These are phyloP conservation scores for Donacobius atricapilla DNA, from an alignment of 2,113 vertebrate genomes.

Conservation along the genomic window DNA sequence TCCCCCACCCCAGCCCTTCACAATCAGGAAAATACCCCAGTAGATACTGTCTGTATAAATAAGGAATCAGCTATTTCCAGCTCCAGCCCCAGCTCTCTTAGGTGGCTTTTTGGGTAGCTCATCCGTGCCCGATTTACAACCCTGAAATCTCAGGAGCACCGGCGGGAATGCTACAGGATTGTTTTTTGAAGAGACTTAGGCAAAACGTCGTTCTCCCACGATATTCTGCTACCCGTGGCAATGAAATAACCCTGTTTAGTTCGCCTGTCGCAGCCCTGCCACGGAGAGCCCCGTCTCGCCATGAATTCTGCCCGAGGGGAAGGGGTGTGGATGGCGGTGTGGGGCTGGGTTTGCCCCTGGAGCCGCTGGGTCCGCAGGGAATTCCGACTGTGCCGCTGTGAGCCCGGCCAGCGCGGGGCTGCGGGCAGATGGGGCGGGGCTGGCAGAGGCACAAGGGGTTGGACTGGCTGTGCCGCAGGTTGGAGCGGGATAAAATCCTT, in stretches of 20 bases:
- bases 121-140: background rate
- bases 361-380: no score
- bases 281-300: no score
- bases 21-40: background rate
- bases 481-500: no score
- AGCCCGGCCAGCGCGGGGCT: no score
- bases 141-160: background rate
- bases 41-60: background rate
- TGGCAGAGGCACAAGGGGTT: no score
- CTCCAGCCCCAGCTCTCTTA: background rate
- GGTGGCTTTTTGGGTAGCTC: background rate
- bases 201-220: background rate
- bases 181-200: background rate
- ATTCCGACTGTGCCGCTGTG: no score
- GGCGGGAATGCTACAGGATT: background rate
- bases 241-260: background rate
- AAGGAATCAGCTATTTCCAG: background rate
- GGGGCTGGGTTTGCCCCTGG: no score
- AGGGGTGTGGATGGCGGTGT: no score
- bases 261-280: background rate
- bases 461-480: no score
- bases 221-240: accelerated
- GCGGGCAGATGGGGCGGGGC: no score
- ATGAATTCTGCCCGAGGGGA: no score
- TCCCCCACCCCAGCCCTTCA: background rate